Evolutionary conservation across 2,888 invertebrate species (phyloP).

Genomic region (Tenthredo mesomela): DNA sequence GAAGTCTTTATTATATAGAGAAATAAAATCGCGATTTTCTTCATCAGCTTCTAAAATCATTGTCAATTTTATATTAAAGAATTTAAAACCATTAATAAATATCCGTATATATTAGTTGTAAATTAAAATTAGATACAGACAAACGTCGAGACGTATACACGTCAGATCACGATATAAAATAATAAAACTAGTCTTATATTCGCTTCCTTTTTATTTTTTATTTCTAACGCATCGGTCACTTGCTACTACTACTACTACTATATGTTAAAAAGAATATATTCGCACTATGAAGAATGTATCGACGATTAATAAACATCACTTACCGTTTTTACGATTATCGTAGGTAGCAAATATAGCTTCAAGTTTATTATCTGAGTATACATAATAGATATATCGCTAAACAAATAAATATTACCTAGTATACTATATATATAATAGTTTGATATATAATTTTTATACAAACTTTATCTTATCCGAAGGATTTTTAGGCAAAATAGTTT

Average conservation of each 20-base stretch:
- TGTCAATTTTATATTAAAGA: background rate
- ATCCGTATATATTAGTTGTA: background rate
- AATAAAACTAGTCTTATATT: background rate
- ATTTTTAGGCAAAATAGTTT: background rate
- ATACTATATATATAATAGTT: too few species aligned
- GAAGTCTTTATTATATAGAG: constrained; percentile 65
- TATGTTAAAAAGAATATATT: too few species aligned
- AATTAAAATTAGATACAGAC: background rate
- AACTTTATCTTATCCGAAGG: background rate
- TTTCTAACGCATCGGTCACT: background rate
- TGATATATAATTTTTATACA: background rate
- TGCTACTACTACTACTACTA: too few species aligned
- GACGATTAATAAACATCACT: background rate
- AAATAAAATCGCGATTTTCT: constrained; percentile 70
- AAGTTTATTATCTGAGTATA: background rate
- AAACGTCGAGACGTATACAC: background rate
- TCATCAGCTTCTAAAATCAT: constrained; percentile 68
- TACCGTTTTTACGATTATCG: background rate
- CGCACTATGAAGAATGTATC: background rate
- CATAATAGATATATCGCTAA: background rate
- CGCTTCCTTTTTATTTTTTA: background rate
- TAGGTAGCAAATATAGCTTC: constrained; percentile 22
- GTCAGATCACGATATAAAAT: background rate
- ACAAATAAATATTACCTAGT: background rate
- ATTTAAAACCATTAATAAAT: background rate